Evolutionary conservation across 2,113 vertebrate genomes (phyloP), one percentile per base, ranked within the genome.

Genomic region (Caranx melampygus): DNA sequence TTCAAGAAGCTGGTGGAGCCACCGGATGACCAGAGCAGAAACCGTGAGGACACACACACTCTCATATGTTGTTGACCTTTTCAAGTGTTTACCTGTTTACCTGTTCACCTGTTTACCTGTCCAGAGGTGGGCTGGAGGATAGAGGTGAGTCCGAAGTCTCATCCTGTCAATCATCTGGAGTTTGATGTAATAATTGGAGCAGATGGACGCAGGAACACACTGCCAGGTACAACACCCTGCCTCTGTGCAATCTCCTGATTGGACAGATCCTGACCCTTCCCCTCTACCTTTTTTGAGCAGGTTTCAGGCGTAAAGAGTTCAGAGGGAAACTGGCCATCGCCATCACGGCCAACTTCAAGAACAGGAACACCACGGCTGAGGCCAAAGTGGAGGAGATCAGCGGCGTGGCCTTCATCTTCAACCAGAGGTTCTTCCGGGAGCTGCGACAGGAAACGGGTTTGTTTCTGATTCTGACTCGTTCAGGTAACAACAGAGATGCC

Each of bases 301-400:
- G 90, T 93, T 99, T 96, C 95, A 88, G 95, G 14, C 95, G 97
- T 11, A 99, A 99, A 61, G 98, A 99, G 85, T 99, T 99, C 79
- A 93, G 98, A 1, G 98, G 98, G 9, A 99, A 99, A 57, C 84
- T 99, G 6, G 98, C 98, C 10, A 99, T 99, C 26, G 98, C 98
- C 75, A 97, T 99, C 86, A 99, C 98, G 0, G 98, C 98, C 0
- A 99, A 99, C 91, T 99, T 99, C 78, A 99, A 97, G 77, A 99
- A 99, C 90, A 95, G 97, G 52, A 96, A 99, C 92, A 97, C 97
- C 11, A 96, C 96, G 1, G 98, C 97, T 0, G 98, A 99, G 89
- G 98, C 98, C 92, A 97, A 98, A 92, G 98, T 99, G 78, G 96
- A 99, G 80, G 98, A 99, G 92, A 98, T 99, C 91, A 97, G 98